Conservation (phyloP, 2,797 vertebrate species). For the Prunella strophiata region DNA sequence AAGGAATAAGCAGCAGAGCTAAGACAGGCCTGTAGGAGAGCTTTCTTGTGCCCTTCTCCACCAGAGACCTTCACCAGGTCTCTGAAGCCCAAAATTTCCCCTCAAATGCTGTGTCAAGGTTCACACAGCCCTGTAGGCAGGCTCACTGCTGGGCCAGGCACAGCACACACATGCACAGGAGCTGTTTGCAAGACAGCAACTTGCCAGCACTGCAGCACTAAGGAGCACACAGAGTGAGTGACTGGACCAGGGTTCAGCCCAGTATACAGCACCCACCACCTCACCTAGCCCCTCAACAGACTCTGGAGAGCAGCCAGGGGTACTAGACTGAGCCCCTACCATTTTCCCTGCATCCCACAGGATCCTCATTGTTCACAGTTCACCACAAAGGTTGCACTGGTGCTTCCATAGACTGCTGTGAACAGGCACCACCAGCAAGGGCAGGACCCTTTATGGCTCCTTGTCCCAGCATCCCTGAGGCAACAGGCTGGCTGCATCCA, state of each 20-base stretch:
- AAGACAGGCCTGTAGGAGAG: background rate
- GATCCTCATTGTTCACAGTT: rapidly evolving
- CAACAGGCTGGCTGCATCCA: background rate
- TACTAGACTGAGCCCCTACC: background rate
- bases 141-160: background rate
- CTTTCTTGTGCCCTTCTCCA: background rate
- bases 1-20: background rate
- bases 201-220: background rate
- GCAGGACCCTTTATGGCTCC: background rate
- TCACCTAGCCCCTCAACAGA: background rate
- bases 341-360: background rate
- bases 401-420: background rate
- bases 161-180: rapidly evolving
- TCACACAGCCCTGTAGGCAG: background rate
- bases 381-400: background rate
- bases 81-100: background rate
- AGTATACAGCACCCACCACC: background rate
- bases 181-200: background rate
- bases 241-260: background rate
- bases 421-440: background rate
- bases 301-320: background rate
- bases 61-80: background rate
- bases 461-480: background rate
- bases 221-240: background rate
- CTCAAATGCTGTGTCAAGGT: background rate